Evolutionary conservation across 2,113 vertebrate species (phyloP).

Genomic region (Hippocampus comes): DNA sequence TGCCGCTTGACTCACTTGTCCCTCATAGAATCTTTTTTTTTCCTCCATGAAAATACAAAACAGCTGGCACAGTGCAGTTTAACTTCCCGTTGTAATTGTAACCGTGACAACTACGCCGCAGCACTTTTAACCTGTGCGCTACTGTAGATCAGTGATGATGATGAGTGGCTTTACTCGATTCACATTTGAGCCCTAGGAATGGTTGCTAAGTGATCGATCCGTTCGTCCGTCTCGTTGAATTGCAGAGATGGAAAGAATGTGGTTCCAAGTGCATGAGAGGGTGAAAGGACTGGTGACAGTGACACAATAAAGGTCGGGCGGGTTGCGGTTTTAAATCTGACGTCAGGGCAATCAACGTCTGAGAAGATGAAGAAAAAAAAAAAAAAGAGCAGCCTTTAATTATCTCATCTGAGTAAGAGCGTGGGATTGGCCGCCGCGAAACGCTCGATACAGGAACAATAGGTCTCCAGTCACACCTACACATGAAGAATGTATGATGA

Average conservation of each 20-base stretch:
- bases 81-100: not conserved
- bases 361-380: slow-evolving; percentile 8
- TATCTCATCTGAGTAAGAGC: slow-evolving; percentile 46
- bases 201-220: no score
- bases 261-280: not conserved
- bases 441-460: slow-evolving; percentile 45
- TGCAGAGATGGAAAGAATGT: no score
- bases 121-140: not conserved
- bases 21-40: not conserved
- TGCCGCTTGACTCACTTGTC: not conserved
- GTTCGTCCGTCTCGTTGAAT: no score
- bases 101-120: not conserved
- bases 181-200: not conserved
- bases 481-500: slow-evolving; percentile 8
- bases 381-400: slow-evolving; percentile 41
- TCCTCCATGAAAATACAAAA: no score
- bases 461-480: slow-evolving; percentile 21
- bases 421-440: slow-evolving; percentile 39
- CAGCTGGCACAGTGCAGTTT: not conserved
- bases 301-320: slow-evolving; percentile 59
- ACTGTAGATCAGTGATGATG: not conserved
- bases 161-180: not conserved
- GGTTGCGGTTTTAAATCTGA: slow-evolving; percentile 61
- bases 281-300: slow-evolving; percentile 64
- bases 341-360: slow-evolving; percentile 65